Evolutionary conservation across 2,888 invertebrate genomes (phyloP), one percentile per base, ranked within the genome.

Genomic region (Priapulus caudatus): DNA sequence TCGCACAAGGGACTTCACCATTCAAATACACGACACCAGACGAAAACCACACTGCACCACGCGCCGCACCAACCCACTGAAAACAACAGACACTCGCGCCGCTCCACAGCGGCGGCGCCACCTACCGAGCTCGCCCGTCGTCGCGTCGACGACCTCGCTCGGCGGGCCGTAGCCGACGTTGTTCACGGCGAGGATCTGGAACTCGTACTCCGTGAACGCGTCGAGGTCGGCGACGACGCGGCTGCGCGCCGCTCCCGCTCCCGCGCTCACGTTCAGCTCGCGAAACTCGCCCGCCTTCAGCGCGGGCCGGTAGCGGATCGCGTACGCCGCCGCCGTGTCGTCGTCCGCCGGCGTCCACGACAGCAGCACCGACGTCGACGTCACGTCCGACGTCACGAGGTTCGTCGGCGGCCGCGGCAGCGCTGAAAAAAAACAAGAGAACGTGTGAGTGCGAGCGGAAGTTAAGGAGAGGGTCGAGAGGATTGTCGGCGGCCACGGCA

Each of bases 191-290:
- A 90, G 85, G 60, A 97, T 90, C 71, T 84, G 86, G 78, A 97
- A 87, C 73, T 93, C 91, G 74, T 97, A 97, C 71, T 88, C 88
- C 3, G 92, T 92, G 74, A 89, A 92, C 1, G 95, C 91, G 58
- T 88, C 87, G 55, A 93, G 78, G 61, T 82, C 84, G 52, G 87
- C 81, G 51, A 67, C 64, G 23, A 62, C 56, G 20, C 95, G 86
- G 43, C 86, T 85, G 74, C 91, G 90, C 74, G 87, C 89, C 78
- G 86, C 86, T 46, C 89, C 86, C 65, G 87, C 87, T 64, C 92
- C 88, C 53, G 91, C 90, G 55, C 86, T 86, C n/a, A n/a, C n/a
- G 66, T 91, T 89, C 73, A 92, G 91, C 65, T 86, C 84, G 75
- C 83, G 91, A 46, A 89, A 80, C 16, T 63, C 43, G 45, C 55